A percentile compares a stretch with the other conserved stretches of the same genome.
These are phyloP conservation scores for Umimayanthus chanpuru DNA, from an alignment of 92 coral and sea anemone genomes.

Conservation along the genomic window DNA sequence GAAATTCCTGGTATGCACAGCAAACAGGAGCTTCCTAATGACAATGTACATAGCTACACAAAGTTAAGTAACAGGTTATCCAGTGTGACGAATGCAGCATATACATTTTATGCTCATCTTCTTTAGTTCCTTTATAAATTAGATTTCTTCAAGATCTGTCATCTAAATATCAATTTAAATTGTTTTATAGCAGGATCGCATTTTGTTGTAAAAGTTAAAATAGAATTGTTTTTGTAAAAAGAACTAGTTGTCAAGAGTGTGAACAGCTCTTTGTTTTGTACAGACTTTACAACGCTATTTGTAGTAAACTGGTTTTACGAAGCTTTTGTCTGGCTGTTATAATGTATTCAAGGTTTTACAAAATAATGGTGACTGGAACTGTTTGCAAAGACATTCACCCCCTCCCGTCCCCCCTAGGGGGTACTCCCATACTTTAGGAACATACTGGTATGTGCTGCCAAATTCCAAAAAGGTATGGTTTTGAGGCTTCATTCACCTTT, in stretches of 20 bases:
- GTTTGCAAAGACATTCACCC: no score
- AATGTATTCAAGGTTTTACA: neutral
- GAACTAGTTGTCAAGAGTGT: constrained; percentile 10
- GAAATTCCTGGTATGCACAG: no score
- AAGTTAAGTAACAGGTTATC: no score
- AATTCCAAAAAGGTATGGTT: no score
- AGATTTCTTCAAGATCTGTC: neutral
- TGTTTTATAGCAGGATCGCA: neutral
- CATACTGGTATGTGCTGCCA: no score
- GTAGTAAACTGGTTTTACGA: constrained; percentile 31
- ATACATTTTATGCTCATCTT: neutral
- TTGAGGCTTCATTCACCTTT: no score
- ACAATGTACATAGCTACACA: no score
- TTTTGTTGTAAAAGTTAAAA: neutral
- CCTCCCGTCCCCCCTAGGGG: no score
- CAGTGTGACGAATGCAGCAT: neutral
- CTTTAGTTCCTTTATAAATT: neutral
- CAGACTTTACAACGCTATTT: constrained; percentile 23
- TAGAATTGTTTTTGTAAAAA: constrained; percentile 11
- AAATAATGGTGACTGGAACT: no score
- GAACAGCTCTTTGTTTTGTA: constrained; percentile 38
- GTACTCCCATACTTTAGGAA: no score
- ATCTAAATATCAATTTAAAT: neutral
- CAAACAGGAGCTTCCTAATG: no score
- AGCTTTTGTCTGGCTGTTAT: neutral